These are phyloP conservation scores for Diphyllodes magnificus DNA, from an alignment of 2,113 vertebrate species.

Conservation along the genomic window DNA sequence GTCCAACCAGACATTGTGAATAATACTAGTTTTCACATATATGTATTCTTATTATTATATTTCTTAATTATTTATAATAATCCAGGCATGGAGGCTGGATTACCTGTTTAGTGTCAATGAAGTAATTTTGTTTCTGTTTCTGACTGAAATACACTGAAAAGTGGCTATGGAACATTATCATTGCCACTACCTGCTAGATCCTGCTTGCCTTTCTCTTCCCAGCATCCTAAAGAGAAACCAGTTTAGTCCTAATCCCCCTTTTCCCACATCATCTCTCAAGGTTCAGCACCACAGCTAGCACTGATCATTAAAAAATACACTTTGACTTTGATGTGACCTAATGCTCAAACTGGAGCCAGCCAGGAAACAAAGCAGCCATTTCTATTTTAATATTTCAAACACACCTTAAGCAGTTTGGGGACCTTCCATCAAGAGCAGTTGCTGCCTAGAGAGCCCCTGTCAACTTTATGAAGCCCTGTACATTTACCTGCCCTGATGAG, in stretches of 20 bases:
- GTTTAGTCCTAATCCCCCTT: background rate
- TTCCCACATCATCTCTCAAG: background rate
- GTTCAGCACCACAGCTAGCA: background rate
- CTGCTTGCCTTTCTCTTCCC: background rate
- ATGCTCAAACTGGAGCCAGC: background rate
- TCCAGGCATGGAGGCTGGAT: background rate
- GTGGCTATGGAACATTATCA: too few relatives aligned
- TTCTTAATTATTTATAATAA: background rate
- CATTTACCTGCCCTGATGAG: background rate
- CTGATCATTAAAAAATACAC: background rate
- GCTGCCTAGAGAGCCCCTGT: background rate
- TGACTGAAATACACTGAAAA: background rate
- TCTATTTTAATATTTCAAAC: background rate
- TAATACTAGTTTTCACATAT: background rate
- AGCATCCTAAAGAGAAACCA: background rate
- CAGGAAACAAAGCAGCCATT: background rate
- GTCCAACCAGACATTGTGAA: fast-evolving
- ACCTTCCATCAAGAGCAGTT: background rate
- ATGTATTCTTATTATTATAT: background rate
- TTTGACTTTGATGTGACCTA: background rate
- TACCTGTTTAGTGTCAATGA: background rate
- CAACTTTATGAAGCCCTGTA: background rate
- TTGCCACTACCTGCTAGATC: background rate
- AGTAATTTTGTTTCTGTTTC: background rate
- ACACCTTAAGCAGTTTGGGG: background rate